A percentile compares a stretch with the other conserved stretches of the same genome.
Evolutionary conservation across 2,113 vertebrate genomes (phyloP).

Genomic region (Hystrix cristata): DNA sequence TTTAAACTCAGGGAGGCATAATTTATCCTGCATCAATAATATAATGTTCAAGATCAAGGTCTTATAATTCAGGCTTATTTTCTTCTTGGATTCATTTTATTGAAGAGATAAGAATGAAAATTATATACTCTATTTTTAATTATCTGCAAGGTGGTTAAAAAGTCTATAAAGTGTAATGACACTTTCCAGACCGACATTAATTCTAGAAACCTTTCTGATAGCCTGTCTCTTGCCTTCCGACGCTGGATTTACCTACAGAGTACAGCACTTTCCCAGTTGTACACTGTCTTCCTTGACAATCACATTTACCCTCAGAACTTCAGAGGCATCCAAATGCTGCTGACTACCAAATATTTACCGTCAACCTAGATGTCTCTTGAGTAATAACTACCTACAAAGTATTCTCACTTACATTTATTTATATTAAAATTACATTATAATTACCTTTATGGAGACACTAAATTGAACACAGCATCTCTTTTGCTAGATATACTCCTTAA

Average conservation of each 20-base stretch:
- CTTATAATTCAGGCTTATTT: conserved; percentile 26
- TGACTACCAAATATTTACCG: not conserved
- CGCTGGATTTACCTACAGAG: no score
- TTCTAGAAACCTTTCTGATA: not conserved
- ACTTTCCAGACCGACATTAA: not conserved
- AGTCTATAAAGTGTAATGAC: not conserved
- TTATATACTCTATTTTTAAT: not conserved
- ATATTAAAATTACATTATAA: no score
- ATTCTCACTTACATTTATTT: not conserved
- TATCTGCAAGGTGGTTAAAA: not conserved
- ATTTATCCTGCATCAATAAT: not conserved
- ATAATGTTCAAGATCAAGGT: not conserved
- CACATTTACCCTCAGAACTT: not conserved
- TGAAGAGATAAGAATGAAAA: not conserved
- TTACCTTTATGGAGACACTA: not conserved
- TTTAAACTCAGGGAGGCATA: not conserved
- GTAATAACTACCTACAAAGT: not conserved
- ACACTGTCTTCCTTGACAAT: not conserved
- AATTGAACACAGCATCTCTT: not conserved
- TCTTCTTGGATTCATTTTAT: not conserved
- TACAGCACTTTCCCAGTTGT: not conserved
- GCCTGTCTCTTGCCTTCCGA: not conserved
- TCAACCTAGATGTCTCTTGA: not conserved
- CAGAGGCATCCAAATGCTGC: not conserved
- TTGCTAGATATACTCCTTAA: not conserved